A percentile compares a stretch with the other conserved stretches of the same genome.
Evolutionary conservation across 2,888 invertebrate genomes (phyloP).

Genomic region (Helobdella robusta): DNA sequence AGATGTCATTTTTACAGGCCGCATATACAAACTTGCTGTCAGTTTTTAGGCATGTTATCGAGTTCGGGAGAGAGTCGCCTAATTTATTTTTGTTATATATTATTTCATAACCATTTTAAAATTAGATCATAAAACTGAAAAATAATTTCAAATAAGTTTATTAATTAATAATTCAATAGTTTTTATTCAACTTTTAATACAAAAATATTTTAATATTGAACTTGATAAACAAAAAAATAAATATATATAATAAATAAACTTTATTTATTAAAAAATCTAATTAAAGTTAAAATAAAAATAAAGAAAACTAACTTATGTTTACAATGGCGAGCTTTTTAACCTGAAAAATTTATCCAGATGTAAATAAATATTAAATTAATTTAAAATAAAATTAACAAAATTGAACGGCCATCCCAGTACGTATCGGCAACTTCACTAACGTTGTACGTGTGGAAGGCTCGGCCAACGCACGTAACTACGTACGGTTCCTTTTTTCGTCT

Average conservation of each 20-base stretch:
- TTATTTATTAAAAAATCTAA: not conserved
- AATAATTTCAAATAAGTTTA: not conserved
- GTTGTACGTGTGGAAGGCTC: conserved; percentile 82
- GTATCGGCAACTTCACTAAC: conserved; percentile 39
- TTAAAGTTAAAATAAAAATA: conserved; percentile 7
- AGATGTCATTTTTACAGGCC: conserved; percentile 58
- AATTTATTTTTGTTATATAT: not conserved
- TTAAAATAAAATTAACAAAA: not conserved
- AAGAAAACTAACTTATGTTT: conserved; percentile 65
- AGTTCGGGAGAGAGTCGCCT: conserved; percentile 44
- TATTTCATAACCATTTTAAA: no score
- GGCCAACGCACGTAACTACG: conserved; percentile 79
- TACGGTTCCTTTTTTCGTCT: conserved; percentile 74
- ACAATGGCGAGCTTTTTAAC: conserved; percentile 55
- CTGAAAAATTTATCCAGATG: conserved; percentile 39
- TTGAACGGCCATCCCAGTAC: not conserved
- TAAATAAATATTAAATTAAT: not conserved
- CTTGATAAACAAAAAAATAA: not conserved
- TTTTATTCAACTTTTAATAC: not conserved
- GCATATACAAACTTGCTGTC: conserved; percentile 42
- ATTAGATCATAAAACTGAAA: no score
- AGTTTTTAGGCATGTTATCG: conserved; percentile 42
- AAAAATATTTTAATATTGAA: conserved; percentile 5
- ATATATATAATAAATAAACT: not conserved
- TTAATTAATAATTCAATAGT: not conserved